phyloP scores from a whole-genome alignment of 2,888 invertebrate genomes.

The Apodemia mormo region DNA sequence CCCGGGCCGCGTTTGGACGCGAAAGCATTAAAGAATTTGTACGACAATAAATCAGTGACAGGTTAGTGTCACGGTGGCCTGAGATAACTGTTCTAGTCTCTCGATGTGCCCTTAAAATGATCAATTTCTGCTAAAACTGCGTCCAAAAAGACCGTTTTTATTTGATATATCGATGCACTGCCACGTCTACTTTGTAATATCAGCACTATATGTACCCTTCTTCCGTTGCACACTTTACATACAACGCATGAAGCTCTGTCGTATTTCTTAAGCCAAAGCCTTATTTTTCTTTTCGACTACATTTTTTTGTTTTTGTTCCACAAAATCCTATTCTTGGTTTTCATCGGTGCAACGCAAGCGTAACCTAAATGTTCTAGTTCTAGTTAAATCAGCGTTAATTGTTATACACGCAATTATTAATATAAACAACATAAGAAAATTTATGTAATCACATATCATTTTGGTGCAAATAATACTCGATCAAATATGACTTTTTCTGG shows the following conservation, averaged over 20 bases:
- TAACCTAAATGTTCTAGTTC: slow-evolving; percentile 19
- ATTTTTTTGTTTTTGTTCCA: slow-evolving; percentile 32
- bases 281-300: slow-evolving; percentile 40
- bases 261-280: slow-evolving; percentile 43
- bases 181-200: slow-evolving; percentile 56
- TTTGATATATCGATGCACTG: slow-evolving; percentile 58
- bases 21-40: slow-evolving; percentile 80
- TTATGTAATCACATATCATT: background rate
- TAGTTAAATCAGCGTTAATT: slow-evolving; percentile 12
- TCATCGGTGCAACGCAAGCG: slow-evolving; percentile 10
- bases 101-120: slow-evolving; percentile 63
- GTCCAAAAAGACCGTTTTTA: slow-evolving; percentile 50
- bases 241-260: slow-evolving; percentile 60
- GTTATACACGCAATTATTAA: slow-evolving; percentile 9
- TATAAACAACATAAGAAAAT: background rate
- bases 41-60: slow-evolving; percentile 77
- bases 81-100: slow-evolving; percentile 58
- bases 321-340: slow-evolving; percentile 26
- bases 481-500: slow-evolving; percentile 4
- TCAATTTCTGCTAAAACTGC: slow-evolving; percentile 48
- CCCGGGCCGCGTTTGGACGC: slow-evolving; percentile 93
- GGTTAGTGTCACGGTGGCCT: slow-evolving; percentile 78
- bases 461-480: background rate
- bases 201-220: slow-evolving; percentile 73
- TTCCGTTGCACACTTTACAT: slow-evolving; percentile 58